phyloP scores from a whole-genome alignment of 2,888 invertebrate species.

The Perithous albicinctus region DNA sequence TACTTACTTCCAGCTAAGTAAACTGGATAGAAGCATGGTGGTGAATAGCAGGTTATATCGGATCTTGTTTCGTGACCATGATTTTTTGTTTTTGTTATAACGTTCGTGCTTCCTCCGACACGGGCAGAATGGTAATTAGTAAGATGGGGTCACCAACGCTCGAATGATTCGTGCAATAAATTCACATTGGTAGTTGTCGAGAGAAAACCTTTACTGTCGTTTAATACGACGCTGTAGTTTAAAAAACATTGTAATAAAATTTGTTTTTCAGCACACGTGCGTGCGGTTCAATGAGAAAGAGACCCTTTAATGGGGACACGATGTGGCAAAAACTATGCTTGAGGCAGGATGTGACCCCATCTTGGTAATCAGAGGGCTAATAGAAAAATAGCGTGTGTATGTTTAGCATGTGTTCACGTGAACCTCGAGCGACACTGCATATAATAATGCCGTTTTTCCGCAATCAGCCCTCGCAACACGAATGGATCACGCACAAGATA shows the following conservation, averaged over 20 bases:
- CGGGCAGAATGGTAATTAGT: not conserved
- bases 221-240: not conserved
- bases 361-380: conserved; percentile 19
- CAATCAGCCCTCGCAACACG: not conserved
- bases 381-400: conserved; percentile 51
- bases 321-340: conserved; percentile 1
- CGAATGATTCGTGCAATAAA: not conserved
- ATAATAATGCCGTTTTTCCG: conserved; percentile 12
- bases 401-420: conserved; percentile 8
- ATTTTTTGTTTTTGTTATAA: conserved; percentile 22
- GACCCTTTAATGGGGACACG: not conserved
- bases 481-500: not conserved
- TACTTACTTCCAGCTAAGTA: conserved; percentile 1
- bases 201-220: not conserved
- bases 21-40: conserved; percentile 12
- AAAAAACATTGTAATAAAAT: not conserved
- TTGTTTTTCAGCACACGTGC: not conserved
- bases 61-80: conserved; percentile 26
- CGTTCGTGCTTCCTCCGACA: not conserved
- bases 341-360: conserved; percentile 4
- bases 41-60: not conserved
- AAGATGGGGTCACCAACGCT: not conserved
- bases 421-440: not conserved
- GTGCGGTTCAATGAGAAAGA: conserved; percentile 11
- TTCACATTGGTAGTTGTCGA: not conserved